A percentile compares a stretch with the other conserved stretches of the same genome.
Evolutionary conservation across 2,888 invertebrate genomes (phyloP).

Genomic region (Cephus nigrinus): DNA sequence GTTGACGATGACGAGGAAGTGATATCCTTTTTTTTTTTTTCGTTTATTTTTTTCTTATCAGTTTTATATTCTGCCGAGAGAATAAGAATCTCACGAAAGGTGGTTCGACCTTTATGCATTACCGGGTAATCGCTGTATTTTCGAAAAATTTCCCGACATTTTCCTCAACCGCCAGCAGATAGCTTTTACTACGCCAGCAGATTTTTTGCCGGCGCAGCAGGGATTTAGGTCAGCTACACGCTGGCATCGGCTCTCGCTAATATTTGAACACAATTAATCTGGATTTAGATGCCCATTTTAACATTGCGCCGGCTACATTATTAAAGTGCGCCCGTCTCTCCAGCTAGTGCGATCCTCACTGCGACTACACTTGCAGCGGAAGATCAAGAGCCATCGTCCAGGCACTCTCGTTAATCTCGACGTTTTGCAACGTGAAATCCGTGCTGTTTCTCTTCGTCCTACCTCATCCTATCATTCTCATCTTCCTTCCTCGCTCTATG

Average conservation of each 20-base stretch:
- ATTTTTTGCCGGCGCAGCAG: conserved; percentile 54
- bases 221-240: conserved; percentile 51
- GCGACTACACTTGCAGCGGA: not conserved
- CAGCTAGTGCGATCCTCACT: not conserved
- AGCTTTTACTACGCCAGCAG: conserved; percentile 59
- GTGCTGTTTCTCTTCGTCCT: not conserved
- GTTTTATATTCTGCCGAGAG: not conserved
- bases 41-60: not conserved
- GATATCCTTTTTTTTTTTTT: not conserved
- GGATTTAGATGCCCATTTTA: conserved; percentile 32
- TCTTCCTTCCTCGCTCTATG: not conserved
- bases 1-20: not conserved
- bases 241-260: conserved; percentile 38
- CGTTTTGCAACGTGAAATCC: not conserved
- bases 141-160: conserved; percentile 38
- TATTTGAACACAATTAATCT: conserved; percentile 61
- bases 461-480: not conserved
- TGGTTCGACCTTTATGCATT: not conserved
- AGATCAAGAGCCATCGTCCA: not conserved
- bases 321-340: conserved; percentile 10
- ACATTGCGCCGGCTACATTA: conserved; percentile 17
- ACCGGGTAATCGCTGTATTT: not conserved
- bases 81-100: not conserved
- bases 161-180: conserved; percentile 41
- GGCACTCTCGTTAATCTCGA: not conserved